phyloP scores from a whole-genome alignment of 2,113 vertebrate species.

The Vanacampus margaritifer region DNA sequence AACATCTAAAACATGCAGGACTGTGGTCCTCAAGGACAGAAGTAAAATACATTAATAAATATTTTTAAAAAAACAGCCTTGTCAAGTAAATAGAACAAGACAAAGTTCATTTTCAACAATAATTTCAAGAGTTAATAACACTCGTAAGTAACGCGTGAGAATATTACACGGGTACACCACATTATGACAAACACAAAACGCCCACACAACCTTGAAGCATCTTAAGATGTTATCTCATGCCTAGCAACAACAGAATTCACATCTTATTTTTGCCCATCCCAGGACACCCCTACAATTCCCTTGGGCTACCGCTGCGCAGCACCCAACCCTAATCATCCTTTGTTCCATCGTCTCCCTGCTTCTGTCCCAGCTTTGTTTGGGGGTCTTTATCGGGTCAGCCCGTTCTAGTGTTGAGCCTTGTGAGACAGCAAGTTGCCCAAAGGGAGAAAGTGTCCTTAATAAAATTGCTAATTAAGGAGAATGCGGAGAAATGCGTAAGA shows the following conservation, averaged over 20 bases:
- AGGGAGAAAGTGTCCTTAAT: slow-evolving; percentile 50
- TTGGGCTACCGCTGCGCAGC: slow-evolving; percentile 11
- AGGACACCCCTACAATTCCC: slow-evolving; percentile 42
- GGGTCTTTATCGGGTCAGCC: slow-evolving; percentile 53
- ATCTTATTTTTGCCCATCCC: slow-evolving; percentile 29
- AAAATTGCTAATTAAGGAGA: slow-evolving; percentile 56
- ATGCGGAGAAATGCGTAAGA: slow-evolving; percentile 4
- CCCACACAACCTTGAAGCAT: slow-evolving; percentile 1
- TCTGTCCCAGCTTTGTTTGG: slow-evolving; percentile 25
- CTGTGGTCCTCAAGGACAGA: too few species aligned
- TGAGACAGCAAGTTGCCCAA: slow-evolving; percentile 36
- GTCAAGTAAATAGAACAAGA: too few species aligned
- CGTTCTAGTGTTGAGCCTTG: slow-evolving; percentile 42
- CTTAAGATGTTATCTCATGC: slow-evolving; percentile 8
- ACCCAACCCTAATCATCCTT: slow-evolving; percentile 34
- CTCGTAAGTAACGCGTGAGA: too few species aligned
- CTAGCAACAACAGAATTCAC: slow-evolving; percentile 12
- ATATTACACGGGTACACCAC: too few species aligned
- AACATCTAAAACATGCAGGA: too few species aligned
- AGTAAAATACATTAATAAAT: too few species aligned
- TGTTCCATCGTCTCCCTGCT: slow-evolving; percentile 16
- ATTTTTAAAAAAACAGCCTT: too few species aligned
- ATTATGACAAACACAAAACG: slow-evolving; percentile 9
- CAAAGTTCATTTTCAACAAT: neutral
- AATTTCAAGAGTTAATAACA: neutral